These are phyloP conservation scores for Drosophila willistoni DNA, from an alignment of 1,140 invertebrate species.

Conservation along the genomic window DNA sequence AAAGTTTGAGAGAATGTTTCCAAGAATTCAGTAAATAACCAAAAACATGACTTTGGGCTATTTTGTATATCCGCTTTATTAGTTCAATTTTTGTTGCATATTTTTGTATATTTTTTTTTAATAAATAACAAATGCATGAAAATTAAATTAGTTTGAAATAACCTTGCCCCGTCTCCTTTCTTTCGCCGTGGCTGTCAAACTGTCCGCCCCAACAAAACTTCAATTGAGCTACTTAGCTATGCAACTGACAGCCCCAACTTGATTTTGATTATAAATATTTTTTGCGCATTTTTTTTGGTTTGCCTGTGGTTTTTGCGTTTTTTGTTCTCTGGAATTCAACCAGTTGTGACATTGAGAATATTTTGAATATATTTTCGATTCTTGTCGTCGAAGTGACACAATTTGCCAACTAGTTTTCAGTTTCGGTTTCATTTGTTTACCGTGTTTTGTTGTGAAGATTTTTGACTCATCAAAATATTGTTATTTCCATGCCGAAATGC, in stretches of 20 bases:
- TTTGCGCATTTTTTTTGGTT: slow-evolving; percentile 40
- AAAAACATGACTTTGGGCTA: too few species aligned
- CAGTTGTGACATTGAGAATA: slow-evolving; percentile 65
- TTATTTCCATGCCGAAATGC: slow-evolving; percentile 18
- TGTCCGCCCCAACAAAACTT: slow-evolving; percentile 36
- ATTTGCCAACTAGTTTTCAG: slow-evolving; percentile 45
- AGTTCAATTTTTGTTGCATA: background rate
- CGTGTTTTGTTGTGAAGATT: slow-evolving; percentile 14
- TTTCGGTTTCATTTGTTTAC: slow-evolving; percentile 11
- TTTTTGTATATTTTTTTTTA: background rate
- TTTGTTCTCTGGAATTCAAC: slow-evolving; percentile 41
- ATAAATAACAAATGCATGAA: slow-evolving; percentile 3
- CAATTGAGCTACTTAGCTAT: slow-evolving; percentile 61
- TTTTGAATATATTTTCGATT: slow-evolving; percentile 52
- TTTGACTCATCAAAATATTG: slow-evolving; percentile 23
- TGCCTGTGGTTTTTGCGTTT: slow-evolving; percentile 14
- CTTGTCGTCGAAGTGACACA: slow-evolving; percentile 44
- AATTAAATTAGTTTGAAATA: background rate
- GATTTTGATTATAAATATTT: slow-evolving; percentile 36
- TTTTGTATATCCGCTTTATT: background rate
- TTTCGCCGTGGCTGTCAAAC: slow-evolving; percentile 38
- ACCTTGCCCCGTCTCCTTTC: background rate
- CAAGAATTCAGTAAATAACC: background rate
- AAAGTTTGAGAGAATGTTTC: background rate
- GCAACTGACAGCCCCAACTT: slow-evolving; percentile 63